phyloP scores from a whole-genome alignment of 1,140 invertebrate genomes.

The Colletes latitarsis region DNA sequence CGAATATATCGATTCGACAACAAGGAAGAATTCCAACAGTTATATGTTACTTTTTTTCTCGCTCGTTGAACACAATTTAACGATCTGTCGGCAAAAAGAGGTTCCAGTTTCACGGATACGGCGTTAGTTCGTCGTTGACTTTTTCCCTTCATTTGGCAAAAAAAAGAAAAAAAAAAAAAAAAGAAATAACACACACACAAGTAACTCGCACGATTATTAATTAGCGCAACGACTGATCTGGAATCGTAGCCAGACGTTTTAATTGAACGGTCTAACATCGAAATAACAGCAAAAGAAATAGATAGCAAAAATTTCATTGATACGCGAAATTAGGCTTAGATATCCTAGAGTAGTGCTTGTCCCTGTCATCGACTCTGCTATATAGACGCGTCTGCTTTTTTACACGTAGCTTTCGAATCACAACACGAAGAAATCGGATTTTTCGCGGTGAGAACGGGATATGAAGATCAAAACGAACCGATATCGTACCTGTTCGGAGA shows the following conservation, averaged over 20 bases:
- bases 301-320: background rate
- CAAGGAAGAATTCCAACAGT: background rate
- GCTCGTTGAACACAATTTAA: no score
- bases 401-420: constrained; percentile 53
- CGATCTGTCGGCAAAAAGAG: no score
- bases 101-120: no score
- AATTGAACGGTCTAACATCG: background rate
- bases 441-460: background rate
- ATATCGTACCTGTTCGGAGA: background rate
- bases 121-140: no score
- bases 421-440: constrained; percentile 33
- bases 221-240: no score
- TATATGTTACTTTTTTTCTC: no score
- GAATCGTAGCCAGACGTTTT: no score
- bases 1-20: background rate
- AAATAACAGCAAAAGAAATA: background rate
- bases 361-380: constrained; percentile 52
- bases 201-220: background rate
- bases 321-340: constrained; percentile 16
- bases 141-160: no score
- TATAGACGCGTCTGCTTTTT: constrained; percentile 55
- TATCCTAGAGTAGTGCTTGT: constrained; percentile 57
- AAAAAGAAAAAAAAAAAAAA: no score
- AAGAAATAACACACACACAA: no score
- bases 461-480: background rate